These are phyloP conservation scores for Aspiorhynchus laticeps DNA, from an alignment of 2,113 vertebrate species.

Conservation along the genomic window DNA sequence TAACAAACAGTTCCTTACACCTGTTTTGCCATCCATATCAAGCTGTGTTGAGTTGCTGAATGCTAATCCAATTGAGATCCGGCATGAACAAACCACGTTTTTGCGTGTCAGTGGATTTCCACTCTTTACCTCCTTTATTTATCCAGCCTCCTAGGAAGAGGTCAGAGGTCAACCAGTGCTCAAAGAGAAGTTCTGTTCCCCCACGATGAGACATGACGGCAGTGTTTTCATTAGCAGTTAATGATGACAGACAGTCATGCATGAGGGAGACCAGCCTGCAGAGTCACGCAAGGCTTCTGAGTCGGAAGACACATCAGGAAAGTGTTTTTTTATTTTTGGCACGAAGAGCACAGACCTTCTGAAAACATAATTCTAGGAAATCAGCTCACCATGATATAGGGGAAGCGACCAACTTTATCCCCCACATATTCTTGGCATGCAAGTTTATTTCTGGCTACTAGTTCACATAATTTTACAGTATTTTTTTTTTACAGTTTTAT, in stretches of 20 bases:
- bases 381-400: background rate
- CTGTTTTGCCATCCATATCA: background rate
- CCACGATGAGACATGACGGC: slow-evolving; percentile 54
- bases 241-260: slow-evolving; percentile 75
- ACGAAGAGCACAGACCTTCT: background rate
- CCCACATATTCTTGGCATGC: background rate
- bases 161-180: slow-evolving; percentile 74
- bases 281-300: slow-evolving; percentile 67
- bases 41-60: background rate
- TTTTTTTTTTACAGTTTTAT: no score
- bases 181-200: slow-evolving; percentile 70
- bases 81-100: slow-evolving; percentile 83
- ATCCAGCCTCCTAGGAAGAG: slow-evolving; percentile 70
- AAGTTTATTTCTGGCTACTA: background rate
- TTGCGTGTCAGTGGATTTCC: slow-evolving; percentile 86
- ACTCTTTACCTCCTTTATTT: slow-evolving; percentile 77
- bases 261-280: slow-evolving; percentile 60
- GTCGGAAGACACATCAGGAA: background rate
- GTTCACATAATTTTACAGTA: background rate
- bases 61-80: slow-evolving; percentile 64
- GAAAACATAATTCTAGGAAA: slow-evolving; percentile 16
- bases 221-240: slow-evolving; percentile 79
- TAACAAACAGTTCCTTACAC: slow-evolving; percentile 57
- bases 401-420: background rate
- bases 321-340: background rate